Percentiles rank a stretch among this genome's conserved stretches.
These are phyloP conservation scores for Bettongia penicillata DNA, from an alignment of 2,113 vertebrate genomes.

Conservation along the genomic window DNA sequence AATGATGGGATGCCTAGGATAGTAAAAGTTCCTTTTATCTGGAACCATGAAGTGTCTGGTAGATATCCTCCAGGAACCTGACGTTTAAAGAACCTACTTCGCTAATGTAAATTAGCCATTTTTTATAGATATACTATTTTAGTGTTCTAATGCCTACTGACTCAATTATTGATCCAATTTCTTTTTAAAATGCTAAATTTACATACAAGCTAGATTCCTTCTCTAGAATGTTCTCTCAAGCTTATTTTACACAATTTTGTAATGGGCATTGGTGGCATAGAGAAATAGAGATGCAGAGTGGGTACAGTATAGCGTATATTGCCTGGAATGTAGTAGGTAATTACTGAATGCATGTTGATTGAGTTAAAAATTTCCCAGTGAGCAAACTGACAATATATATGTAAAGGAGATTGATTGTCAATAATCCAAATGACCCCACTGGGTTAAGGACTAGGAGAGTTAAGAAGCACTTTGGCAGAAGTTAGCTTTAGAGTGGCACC, in stretches of 20 bases:
- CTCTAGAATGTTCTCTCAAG: neutral
- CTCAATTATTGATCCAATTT: neutral
- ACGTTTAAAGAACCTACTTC: neutral
- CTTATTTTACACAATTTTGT: neutral
- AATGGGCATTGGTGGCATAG: neutral
- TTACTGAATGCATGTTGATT: neutral
- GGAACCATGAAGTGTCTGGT: neutral
- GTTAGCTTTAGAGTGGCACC: neutral
- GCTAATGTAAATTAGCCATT: neutral
- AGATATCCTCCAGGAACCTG: slow-evolving; percentile 1
- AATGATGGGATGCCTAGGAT: neutral
- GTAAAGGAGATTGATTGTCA: too few species aligned
- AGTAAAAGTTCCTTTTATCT: neutral
- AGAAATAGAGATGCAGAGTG: neutral
- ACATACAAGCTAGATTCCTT: neutral
- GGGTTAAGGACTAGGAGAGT: neutral
- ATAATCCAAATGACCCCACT: neutral
- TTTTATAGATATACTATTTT: neutral
- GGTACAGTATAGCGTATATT: neutral
- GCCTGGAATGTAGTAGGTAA: neutral
- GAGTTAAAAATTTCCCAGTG: neutral
- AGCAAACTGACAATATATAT: neutral
- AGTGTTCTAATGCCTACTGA: neutral
- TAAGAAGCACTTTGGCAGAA: neutral
- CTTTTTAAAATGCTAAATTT: neutral